Evolutionary conservation across 2,113 vertebrate genomes (phyloP).

Genomic region (cattle (Bos taurus)): DNA sequence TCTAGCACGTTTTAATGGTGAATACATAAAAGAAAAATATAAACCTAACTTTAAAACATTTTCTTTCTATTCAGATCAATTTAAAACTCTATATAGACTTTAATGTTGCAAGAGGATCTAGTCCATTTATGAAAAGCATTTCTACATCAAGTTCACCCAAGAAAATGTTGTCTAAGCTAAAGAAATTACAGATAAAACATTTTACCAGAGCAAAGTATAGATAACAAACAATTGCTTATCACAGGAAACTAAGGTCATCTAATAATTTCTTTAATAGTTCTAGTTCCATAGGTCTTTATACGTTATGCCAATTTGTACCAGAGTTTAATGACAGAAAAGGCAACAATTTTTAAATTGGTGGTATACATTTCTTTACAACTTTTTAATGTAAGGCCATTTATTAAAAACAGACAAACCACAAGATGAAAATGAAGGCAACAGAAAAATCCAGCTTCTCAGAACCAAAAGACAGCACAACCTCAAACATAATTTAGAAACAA

Average conservation of each 20-base stretch:
- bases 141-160: slow-evolving; percentile 34
- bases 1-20: background rate
- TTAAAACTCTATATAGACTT: slow-evolving; percentile 29
- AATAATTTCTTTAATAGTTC: slow-evolving; percentile 26
- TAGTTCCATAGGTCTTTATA: background rate
- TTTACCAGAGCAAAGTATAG: slow-evolving; percentile 18
- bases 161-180: slow-evolving; percentile 25
- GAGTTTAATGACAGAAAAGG: slow-evolving; percentile 57
- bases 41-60: slow-evolving; percentile 38
- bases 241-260: slow-evolving; percentile 43
- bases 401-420: slow-evolving; percentile 69
- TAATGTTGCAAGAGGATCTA: slow-evolving; percentile 25
- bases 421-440: slow-evolving; percentile 58
- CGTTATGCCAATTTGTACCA: slow-evolving; percentile 59
- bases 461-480: slow-evolving; percentile 59
- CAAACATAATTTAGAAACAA: slow-evolving; percentile 68
- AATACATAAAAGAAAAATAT: background rate
- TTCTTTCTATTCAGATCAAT: slow-evolving; percentile 32
- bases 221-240: background rate
- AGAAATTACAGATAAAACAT: slow-evolving; percentile 41
- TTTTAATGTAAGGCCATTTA: slow-evolving; percentile 83
- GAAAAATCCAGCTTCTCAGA: slow-evolving; percentile 56
- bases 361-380: slow-evolving; percentile 58
- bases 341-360: slow-evolving; percentile 53
- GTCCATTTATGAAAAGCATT: slow-evolving; percentile 26